Evolutionary conservation across 2,113 vertebrate species (phyloP).

Genomic region (Xiphophorus maculatus): DNA sequence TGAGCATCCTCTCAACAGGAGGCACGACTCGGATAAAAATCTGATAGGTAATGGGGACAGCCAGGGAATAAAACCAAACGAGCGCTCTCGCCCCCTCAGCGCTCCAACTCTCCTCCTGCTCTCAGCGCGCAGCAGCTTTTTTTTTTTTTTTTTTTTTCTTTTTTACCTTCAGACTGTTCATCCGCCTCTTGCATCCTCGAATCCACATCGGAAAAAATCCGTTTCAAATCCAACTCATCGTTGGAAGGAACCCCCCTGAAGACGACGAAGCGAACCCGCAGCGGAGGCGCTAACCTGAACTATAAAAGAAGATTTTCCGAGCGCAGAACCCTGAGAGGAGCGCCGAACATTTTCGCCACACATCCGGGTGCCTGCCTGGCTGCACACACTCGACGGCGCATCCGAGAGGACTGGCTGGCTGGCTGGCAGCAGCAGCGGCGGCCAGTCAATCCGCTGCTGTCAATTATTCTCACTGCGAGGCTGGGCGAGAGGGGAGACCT

Average conservation of each 20-base stretch:
- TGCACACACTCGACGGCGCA: slow-evolving; percentile 53
- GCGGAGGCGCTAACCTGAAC: slow-evolving; percentile 44
- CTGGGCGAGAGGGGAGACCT: not conserved
- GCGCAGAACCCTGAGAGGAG: slow-evolving; percentile 65
- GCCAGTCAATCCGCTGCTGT: slow-evolving; percentile 39
- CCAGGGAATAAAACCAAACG: slow-evolving; percentile 30
- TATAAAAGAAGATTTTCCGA: slow-evolving; percentile 57
- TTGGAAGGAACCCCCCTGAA: slow-evolving; percentile 38
- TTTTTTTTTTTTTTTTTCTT: slow-evolving; percentile 1
- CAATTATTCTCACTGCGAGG: slow-evolving; percentile 16
- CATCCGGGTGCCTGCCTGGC: slow-evolving; percentile 80
- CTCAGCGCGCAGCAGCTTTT: slow-evolving; percentile 27
- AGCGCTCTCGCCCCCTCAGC: slow-evolving; percentile 49
- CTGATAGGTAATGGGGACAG: slow-evolving; percentile 12
- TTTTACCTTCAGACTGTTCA: slow-evolving; percentile 82
- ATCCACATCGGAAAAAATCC: slow-evolving; percentile 77
- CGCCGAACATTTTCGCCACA: slow-evolving; percentile 73
- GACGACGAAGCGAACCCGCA: slow-evolving; percentile 32
- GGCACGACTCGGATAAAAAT: slow-evolving; percentile 4
- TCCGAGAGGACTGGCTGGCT: slow-evolving; percentile 43
- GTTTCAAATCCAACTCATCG: slow-evolving; percentile 70
- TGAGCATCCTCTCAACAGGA: not conserved
- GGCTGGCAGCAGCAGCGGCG: slow-evolving; percentile 14
- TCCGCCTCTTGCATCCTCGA: slow-evolving; percentile 80
- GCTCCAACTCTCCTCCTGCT: slow-evolving; percentile 56